Base-by-base conservation (phyloP, 2,888 invertebrate species). In the Brachyopa scutellaris region DNA sequence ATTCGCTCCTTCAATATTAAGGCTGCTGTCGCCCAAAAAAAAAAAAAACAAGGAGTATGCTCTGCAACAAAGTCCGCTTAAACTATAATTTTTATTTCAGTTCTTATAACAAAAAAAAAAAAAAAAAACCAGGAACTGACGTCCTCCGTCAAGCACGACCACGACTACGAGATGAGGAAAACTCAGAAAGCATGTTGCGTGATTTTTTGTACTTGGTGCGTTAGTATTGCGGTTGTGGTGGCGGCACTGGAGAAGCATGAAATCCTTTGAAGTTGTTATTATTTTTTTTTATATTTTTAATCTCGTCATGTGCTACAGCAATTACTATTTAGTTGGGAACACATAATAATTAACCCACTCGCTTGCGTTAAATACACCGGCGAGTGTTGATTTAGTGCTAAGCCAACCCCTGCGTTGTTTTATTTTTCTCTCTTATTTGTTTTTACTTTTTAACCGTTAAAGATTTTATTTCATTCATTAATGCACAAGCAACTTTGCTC, bases 341-440 rank as follows among this genome's bases (percentile, higher is more conserved):
- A 67, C 19, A n/a, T n/a, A n/a, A 64, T 72, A 78, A 78, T 78
- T 78, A 78, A 72, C 72, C 72, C 49, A 72, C 51, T 64, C 31
- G 64, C 36, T 19, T 47, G 36, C 57, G 42, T 42, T 42, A 47
- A 77, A 57, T 19, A 64, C 62, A 51, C 55, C 55, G 72, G 55
- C 38, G 62, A 70, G 72, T 72, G 72, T 77, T 70, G 55, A 78
- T 72, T 78, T 64, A 64, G 57, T 36, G 78, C 72, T 42, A 49
- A 49, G 21, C 51, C 64, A 45, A 57, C 33, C 64, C 51, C 26
- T 57, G 40, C 47, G 21, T 72, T 36, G 15, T 4, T 33, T 64
- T 51, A 51, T 21, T 33, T 61, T 40, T 9, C 21, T 31, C 7
- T 42, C 57, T 17, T 49, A 57, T 47, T 55, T 29, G 13, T 11